Evolutionary conservation across 2,113 vertebrate genomes (phyloP).

Genomic region (Pollimyrus isidori): DNA sequence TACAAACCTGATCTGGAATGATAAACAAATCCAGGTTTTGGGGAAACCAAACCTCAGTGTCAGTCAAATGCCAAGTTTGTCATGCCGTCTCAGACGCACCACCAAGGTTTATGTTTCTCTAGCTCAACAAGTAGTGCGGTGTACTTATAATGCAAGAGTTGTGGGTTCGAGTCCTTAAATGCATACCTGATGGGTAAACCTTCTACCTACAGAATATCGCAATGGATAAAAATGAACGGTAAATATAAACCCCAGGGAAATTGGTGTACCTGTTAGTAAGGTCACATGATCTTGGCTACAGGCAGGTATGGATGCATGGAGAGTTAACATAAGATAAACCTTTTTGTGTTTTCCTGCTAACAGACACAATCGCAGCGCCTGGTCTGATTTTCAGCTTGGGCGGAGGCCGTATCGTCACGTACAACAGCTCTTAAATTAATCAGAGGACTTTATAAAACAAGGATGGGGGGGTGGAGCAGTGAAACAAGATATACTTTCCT

Average conservation of each 20-base stretch:
- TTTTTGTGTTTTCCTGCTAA: not conserved
- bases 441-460: not conserved
- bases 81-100: not conserved
- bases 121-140: not conserved
- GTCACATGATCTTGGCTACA: not conserved
- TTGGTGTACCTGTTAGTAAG: not conserved
- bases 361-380: not conserved
- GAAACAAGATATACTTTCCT: not conserved
- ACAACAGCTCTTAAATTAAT: constrained; percentile 5
- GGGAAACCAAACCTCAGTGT: not conserved
- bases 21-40: not conserved
- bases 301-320: not conserved
- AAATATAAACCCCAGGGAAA: not conserved
- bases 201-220: not conserved
- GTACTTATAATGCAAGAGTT: not conserved
- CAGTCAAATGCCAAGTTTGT: not conserved
- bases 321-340: not conserved
- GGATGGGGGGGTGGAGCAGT: too few relatives aligned
- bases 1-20: not conserved
- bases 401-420: not conserved
- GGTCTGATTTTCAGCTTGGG: not conserved
- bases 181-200: not conserved
- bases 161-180: not conserved
- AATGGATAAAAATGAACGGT: not conserved
- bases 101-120: not conserved